Base-by-base conservation (phyloP, 2,888 invertebrate genomes). In the Elysia crispata region DNA sequence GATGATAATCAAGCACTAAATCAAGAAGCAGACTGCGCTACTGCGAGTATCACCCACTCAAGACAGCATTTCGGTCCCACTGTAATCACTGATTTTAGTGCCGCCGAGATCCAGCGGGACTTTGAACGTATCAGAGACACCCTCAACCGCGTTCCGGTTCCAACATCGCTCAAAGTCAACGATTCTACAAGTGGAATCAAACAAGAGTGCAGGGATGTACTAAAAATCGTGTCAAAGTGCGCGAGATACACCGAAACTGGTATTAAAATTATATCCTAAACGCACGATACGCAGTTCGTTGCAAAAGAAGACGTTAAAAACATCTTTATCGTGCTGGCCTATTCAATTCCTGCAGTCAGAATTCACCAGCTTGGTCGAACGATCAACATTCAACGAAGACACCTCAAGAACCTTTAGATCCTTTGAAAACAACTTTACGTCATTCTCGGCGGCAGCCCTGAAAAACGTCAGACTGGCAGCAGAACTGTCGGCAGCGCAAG, bases 211-310 rank as follows among this genome's bases (percentile, higher is more conserved):
- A 30, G 23, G 3, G 20, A 20, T 30, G n/a, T 33, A 31, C 33
- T 69, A 41, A 41, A 18, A 33, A 18, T 69, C 5, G 5, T 69
- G 20, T 30, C 33, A 20, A 69, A 69, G 41, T 69, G 69, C 33
- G 69, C 69, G 13, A 31, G 69, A 3, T 69, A 15, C 20, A 33
- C 69, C 1, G 69, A 69, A 31, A 69, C 69, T 30, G 69, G 69
- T 25, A 31, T 69, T 33, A 69, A 69, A 31, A 1, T 69, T 18
- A 1, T 69, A 31, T 6, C 69, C 18, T 15, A 31, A 18, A 31
- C 41, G 41, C 3, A 41, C 41, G 41, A 11, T 3, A 41, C 41
- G 41, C 5, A 6, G 41, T 41, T 41, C 3, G 11, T 41, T 41
- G 5, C 3, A 11, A 3, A 11, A 6, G 41, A 41, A 41, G 41